Evolutionary conservation across 2,888 invertebrate genomes (phyloP), one percentile per base, ranked within the genome.

Genomic region (Cremastobaeus sp.): DNA sequence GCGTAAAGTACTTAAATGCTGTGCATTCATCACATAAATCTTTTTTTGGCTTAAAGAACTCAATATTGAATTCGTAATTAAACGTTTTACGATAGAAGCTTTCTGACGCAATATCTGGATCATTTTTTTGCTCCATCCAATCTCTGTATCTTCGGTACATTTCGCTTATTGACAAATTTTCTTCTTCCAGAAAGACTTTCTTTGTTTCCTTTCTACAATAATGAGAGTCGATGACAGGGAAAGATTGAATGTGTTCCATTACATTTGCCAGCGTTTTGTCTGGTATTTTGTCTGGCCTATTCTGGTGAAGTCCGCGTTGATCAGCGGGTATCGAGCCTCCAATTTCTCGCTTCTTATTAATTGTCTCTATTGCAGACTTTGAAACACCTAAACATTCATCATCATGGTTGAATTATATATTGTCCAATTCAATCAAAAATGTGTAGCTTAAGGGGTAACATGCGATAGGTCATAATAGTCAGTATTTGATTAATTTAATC

Each of bases 201-300:
- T 35, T 14, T 12, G 35, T 35, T 35, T 35, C 35, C n/a, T 35
- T 35, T 14, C 35, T 12, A 14, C 35, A 35, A 35, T 35, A 35
- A 14, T 35, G 35, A 3, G 35, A 35, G 8, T 35, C 14, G 3
- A 35, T 35, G 1, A 15, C 14, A 1, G 35, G 14, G 14, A 35
- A 25, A 3, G 25, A 25, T 8, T 25, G 3, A 25, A 25, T 25
- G 8, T 25, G 25, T 25, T 25, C 25, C 25, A 25, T 25, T 25
- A 25, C 25, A n/a, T n/a, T n/a, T n/a, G n/a, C n/a, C n/a, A n/a
- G n/a, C n/a, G n/a, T n/a, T n/a, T n/a, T n/a, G n/a, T n/a, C n/a
- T n/a, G n/a, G n/a, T n/a, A n/a, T n/a, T n/a, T n/a, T n/a, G n/a
- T n/a, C n/a, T n/a, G n/a, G n/a, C n/a, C n/a, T n/a, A n/a, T n/a